Evolutionary conservation across 2,888 invertebrate species (phyloP), one percentile per base, ranked within the genome.

Genomic region (Rotaria magnacalcarata): DNA sequence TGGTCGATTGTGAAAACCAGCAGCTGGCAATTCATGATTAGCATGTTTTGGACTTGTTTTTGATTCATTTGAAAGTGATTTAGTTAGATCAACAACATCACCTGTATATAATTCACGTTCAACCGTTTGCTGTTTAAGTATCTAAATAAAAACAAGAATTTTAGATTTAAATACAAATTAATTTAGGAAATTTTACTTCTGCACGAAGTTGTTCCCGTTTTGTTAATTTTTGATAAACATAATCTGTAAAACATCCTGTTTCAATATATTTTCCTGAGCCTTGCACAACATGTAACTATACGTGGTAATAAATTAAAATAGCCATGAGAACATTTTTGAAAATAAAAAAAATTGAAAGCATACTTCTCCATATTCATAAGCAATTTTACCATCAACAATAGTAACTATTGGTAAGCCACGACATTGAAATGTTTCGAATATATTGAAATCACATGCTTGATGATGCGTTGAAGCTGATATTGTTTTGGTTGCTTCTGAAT

Each of bases 401-500:
- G 99, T 99, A 90, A 94, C 95, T 90, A 96, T 95, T 0, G 98
- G 95, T 60, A 96, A 94, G 50, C 98, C 98, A 89, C 96, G 95
- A 87, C 95, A 95, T 88, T 93, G 93, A 93, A 96, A 94, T 43
- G 97, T 96, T 94, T 99, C 98, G 91, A 98, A 99, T 88, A 99
- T 96, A 91, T 99, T 99, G 90, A 96, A 97, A 92, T 98, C 96
- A 87, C 95, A 94, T 2, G 95, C 95, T 88, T 96, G 96, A 88
- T 95, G 94, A 91, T 99, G 98, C 0, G 94, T 95, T 88, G 94
- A 93, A 0, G 96, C 96, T 16, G 96, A 95, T 90, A 99, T 97
- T 88, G 94, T 94, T 87, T 95, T 93, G 86, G 94, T 94, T 85
- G 93, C 94, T 85, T 94, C 89, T 2, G 96, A 95, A 92, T 99